A percentile compares a stretch with the other conserved stretches of the same genome.
These are phyloP conservation scores for Acropternis orthonyx DNA, from an alignment of 2,797 vertebrate species.

Conservation along the genomic window DNA sequence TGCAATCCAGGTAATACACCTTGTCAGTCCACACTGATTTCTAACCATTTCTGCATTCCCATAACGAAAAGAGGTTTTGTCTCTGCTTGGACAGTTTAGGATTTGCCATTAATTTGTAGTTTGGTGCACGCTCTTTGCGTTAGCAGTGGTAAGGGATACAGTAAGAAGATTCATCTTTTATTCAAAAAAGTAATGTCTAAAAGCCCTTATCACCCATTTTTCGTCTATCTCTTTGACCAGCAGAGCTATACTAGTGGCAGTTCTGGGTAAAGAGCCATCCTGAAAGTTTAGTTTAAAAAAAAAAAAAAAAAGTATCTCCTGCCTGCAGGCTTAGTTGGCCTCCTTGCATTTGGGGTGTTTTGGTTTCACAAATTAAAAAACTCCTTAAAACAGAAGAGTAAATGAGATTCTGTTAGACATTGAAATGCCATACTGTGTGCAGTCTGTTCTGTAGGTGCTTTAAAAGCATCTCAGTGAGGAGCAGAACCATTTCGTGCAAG, in stretches of 20 bases:
- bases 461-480: accelerated
- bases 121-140: not conserved
- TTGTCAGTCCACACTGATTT: not conserved
- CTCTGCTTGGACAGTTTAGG: not conserved
- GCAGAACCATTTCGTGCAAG: not conserved
- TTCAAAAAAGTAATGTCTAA: not conserved
- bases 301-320: not conserved
- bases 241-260: not conserved
- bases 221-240: not conserved
- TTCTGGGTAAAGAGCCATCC: not conserved
- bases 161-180: not conserved
- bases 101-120: not conserved
- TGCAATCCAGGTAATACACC: not conserved
- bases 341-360: not conserved
- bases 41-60: not conserved
- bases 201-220: not conserved
- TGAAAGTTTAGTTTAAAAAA: not conserved
- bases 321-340: not conserved
- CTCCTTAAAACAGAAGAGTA: not conserved
- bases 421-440: not conserved
- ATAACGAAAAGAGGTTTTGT: not conserved
- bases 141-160: not conserved
- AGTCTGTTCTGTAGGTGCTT: not conserved
- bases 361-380: not conserved
- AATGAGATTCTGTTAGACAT: not conserved